These are phyloP conservation scores for Helicoverpa zea DNA, from an alignment of 1,140 invertebrate genomes.

Conservation along the genomic window DNA sequence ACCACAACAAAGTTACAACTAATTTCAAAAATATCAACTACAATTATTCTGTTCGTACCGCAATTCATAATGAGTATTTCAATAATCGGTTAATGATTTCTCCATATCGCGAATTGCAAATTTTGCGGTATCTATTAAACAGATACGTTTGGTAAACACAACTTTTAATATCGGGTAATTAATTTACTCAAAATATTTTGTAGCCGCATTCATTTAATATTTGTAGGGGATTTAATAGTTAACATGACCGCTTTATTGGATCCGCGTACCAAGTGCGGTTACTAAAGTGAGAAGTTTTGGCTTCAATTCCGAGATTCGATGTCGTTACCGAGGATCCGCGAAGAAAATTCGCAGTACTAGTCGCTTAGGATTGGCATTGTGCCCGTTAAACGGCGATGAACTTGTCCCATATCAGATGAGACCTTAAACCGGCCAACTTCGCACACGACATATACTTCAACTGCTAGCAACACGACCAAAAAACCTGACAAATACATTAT, in stretches of 20 bases:
- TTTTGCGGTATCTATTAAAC: neutral
- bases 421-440: neutral
- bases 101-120: neutral
- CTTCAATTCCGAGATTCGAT: constrained; percentile 16
- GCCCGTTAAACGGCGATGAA: constrained; percentile 7
- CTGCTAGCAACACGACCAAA: neutral
- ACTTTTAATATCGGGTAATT: constrained; percentile 17
- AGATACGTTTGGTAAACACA: constrained; percentile 2
- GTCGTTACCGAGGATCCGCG: neutral
- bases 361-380: constrained; percentile 15
- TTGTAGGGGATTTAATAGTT: constrained; percentile 23
- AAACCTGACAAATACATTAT: neutral
- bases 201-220: neutral
- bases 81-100: neutral
- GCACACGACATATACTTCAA: neutral
- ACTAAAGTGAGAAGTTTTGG: constrained; percentile 30
- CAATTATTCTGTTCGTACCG: constrained; percentile 40
- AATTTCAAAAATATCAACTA: constrained; percentile 48
- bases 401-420: neutral
- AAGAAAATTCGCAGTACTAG: constrained; percentile 7
- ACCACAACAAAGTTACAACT: constrained; percentile 54
- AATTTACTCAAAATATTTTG: neutral
- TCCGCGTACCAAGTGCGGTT: neutral
- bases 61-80: constrained; percentile 13
- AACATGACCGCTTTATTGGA: constrained; percentile 18